Percentiles rank a stretch among this genome's conserved stretches.
Evolutionary conservation across 2,113 vertebrate genomes (phyloP).

Genomic region (Crotalus viridis): DNA sequence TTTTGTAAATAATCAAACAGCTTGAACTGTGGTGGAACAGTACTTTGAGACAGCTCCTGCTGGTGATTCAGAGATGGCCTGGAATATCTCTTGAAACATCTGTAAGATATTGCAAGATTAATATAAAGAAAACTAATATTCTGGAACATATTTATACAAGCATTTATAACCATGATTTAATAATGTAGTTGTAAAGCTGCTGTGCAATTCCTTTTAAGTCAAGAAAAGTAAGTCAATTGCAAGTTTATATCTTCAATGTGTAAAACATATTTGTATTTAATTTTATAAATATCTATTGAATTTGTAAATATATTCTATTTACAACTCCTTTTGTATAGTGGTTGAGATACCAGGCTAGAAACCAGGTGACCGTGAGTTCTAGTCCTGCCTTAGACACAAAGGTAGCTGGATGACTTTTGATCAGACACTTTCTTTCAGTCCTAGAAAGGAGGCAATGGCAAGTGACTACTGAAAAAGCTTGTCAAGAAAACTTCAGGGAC

Average conservation of each 20-base stretch:
- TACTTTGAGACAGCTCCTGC: constrained; percentile 87
- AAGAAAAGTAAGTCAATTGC: not conserved
- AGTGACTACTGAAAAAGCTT: not conserved
- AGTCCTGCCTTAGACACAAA: not conserved
- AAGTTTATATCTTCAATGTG: not conserved
- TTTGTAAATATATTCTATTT: not conserved
- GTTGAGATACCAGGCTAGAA: not conserved
- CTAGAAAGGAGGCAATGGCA: not conserved
- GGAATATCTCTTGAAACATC: constrained; percentile 93
- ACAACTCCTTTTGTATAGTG: not conserved
- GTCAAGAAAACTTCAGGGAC: not conserved
- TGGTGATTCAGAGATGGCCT: constrained; percentile 90
- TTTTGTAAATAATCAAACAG: constrained; percentile 94
- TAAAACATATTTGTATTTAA: not conserved
- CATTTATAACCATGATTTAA: not conserved
- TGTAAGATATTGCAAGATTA: constrained; percentile 53
- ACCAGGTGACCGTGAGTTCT: not conserved
- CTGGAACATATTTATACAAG: not conserved
- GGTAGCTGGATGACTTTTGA: not conserved
- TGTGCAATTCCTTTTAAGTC: not conserved
- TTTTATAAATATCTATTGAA: not conserved
- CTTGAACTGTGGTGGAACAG: constrained; percentile 87
- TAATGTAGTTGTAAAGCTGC: fast-evolving
- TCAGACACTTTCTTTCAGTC: not conserved
- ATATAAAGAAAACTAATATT: not conserved